Conservation (phyloP, 2,888 invertebrate genomes). For the Patella pellucida region DNA sequence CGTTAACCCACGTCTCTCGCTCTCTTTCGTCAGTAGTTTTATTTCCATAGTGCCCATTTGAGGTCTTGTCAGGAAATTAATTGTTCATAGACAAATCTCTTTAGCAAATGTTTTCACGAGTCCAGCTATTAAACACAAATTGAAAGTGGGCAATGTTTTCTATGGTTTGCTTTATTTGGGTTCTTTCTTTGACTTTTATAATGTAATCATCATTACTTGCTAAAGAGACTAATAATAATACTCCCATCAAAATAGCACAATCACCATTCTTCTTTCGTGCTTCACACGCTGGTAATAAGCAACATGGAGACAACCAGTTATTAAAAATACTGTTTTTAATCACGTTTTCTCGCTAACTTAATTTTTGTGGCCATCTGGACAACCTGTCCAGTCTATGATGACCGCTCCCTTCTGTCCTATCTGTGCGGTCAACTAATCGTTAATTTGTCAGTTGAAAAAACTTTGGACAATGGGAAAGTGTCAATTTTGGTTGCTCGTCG, state of each 20-base stretch:
- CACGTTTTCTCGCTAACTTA: conserved; percentile 1
- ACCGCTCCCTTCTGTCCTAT: conserved; percentile 2
- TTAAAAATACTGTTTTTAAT: conserved; percentile 5
- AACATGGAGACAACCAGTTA: background rate
- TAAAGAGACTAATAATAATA: conserved; percentile 7
- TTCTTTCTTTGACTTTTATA: too few species aligned
- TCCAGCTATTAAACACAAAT: too few species aligned
- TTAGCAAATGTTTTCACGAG: too few species aligned
- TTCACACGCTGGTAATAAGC: background rate
- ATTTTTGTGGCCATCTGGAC: conserved; percentile 10
- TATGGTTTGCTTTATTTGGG: too few species aligned
- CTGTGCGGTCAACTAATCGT: background rate
- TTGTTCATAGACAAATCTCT: too few species aligned
- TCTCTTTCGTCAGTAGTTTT: too few species aligned
- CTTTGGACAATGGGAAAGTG: background rate
- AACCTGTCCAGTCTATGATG: background rate
- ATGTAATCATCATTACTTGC: background rate
- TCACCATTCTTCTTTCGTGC: background rate
- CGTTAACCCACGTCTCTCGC: too few species aligned
- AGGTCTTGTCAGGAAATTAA: too few species aligned
- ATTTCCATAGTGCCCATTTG: too few species aligned
- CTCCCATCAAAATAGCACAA: conserved; percentile 4
- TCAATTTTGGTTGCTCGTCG: conserved; percentile 6
- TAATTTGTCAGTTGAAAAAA: conserved; percentile 10
- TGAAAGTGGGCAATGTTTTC: too few species aligned